These are phyloP conservation scores for Parauchenoglanis punctatus DNA, from an alignment of 2,797 vertebrate species.

Conservation along the genomic window DNA sequence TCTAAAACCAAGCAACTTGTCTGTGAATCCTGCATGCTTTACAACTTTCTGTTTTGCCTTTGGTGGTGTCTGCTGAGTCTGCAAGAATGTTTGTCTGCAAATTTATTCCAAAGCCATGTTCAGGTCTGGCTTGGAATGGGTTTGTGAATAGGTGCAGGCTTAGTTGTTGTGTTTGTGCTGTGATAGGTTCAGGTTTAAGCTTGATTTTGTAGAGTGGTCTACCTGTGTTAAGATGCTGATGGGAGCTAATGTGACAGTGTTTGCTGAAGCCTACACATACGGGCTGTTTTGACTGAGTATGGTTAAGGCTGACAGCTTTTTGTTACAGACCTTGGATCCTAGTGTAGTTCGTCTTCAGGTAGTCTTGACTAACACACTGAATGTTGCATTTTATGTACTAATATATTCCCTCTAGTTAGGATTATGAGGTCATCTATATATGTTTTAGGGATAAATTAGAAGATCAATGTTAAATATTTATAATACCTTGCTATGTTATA, in stretches of 20 bases:
- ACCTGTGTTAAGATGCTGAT: not conserved
- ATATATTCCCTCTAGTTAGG: not conserved
- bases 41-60: slow-evolving; percentile 19
- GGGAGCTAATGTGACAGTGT: not conserved
- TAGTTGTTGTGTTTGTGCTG: not conserved
- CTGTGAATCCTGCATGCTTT: slow-evolving; percentile 62
- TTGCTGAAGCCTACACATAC: not conserved
- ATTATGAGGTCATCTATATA: not conserved
- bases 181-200: not conserved
- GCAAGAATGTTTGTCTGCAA: not conserved
- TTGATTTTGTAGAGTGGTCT: not conserved
- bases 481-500: not conserved
- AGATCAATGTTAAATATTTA: not conserved
- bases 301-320: not conserved
- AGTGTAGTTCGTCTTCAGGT: not conserved
- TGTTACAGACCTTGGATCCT: not conserved
- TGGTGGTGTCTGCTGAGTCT: slow-evolving; percentile 43
- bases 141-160: not conserved
- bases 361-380: not conserved
- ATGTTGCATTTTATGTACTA: not conserved
- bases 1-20: slow-evolving; percentile 19
- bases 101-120: not conserved
- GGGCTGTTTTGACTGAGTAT: not conserved
- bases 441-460: not conserved
- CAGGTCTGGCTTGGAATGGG: not conserved